A percentile compares a stretch with the other conserved stretches of the same genome.
Conservation (phyloP, 2,888 invertebrate species). For the Argynnis bischoffii region DNA sequence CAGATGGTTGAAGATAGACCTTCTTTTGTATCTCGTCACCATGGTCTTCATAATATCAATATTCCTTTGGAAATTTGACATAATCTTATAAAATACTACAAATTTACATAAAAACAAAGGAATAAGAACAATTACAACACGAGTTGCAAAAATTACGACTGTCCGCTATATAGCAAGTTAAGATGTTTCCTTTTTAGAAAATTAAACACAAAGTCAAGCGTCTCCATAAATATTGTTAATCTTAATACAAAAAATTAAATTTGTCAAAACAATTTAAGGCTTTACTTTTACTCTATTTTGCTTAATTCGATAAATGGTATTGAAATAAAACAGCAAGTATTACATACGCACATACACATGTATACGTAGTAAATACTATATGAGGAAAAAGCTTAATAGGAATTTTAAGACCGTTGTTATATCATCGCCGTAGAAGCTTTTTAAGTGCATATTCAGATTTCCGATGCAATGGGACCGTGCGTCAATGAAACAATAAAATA, state of each 20-base stretch:
- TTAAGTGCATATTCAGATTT: constrained; percentile 58
- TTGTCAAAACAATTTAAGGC: no score
- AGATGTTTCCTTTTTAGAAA: not conserved
- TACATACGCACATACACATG: not conserved
- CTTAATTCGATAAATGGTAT: no score
- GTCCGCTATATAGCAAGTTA: not conserved
- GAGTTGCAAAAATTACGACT: not conserved
- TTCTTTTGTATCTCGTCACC: no score
- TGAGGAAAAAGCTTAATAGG: not conserved
- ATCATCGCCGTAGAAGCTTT: constrained; percentile 52
- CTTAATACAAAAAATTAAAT: no score
- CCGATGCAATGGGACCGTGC: constrained; percentile 49
- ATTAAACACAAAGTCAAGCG: not conserved
- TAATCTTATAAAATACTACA: no score
- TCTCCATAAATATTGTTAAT: no score
- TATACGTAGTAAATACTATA: not conserved
- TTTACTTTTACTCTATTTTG: not conserved
- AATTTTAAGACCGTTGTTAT: constrained; percentile 15
- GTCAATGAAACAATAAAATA: constrained; percentile 64
- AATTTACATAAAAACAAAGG: not conserved
- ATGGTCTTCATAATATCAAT: no score
- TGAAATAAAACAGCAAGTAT: not conserved
- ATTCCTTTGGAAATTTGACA: no score
- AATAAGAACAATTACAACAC: not conserved
- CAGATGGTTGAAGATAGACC: no score